Evolutionary conservation across 1,140 invertebrate genomes (phyloP).

Genomic region (Drosophila teissieri): DNA sequence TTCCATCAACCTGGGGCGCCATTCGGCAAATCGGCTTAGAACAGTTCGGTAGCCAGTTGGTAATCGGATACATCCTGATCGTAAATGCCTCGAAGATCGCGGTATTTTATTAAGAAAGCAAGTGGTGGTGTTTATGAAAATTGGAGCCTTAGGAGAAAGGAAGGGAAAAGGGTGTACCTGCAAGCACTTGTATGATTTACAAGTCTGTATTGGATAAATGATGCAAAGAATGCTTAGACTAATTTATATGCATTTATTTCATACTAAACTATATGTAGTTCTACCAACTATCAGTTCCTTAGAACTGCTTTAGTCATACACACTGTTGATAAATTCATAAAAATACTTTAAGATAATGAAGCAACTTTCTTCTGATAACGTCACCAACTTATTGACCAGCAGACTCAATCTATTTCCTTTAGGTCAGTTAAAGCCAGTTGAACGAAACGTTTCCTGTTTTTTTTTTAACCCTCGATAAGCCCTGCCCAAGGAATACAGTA

Average conservation of each 20-base stretch:
- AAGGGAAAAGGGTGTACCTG: too few species aligned
- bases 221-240: too few species aligned
- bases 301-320: too few species aligned
- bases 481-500: slow-evolving; percentile 28
- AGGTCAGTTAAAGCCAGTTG: slow-evolving; percentile 20
- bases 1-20: slow-evolving; percentile 55
- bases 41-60: slow-evolving; percentile 38
- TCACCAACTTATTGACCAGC: background rate
- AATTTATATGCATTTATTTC: too few species aligned
- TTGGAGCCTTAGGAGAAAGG: background rate
- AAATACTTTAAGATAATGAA: background rate
- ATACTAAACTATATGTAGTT: too few species aligned
- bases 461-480: background rate
- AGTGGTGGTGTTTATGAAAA: slow-evolving; percentile 19
- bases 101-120: slow-evolving; percentile 24
- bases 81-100: slow-evolving; percentile 23
- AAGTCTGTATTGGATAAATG: too few species aligned
- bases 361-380: background rate
- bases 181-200: too few species aligned
- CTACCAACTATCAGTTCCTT: too few species aligned
- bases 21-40: slow-evolving; percentile 17
- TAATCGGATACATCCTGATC: slow-evolving; percentile 41
- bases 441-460: background rate
- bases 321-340: too few species aligned
- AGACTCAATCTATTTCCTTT: slow-evolving; percentile 19